Evolutionary conservation across 2,888 invertebrate species (phyloP), one percentile per base, ranked within the genome.

Genomic region (Calameuta filiformis): DNA sequence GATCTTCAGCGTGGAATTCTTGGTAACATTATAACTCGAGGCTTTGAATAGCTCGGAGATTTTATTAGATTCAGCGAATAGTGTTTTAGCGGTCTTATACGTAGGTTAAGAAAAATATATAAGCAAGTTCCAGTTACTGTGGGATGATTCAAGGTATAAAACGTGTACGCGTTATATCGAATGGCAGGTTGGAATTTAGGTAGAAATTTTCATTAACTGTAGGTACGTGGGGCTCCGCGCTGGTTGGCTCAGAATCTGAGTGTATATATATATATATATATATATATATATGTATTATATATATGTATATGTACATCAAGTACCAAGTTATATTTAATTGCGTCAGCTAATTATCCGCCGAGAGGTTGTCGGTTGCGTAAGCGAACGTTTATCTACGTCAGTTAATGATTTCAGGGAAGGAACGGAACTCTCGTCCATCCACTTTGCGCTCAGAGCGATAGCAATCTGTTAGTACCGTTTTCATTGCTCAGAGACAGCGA

Each of bases 11-110:
- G 71, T 77, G 76, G 84, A 85, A 86, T 86, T 86, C 87, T 81
- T 82, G 69, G 85, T 85, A 87, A 86, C 83, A 84, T 87, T 86
- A 85, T 85, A 87, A 87, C 85, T 87, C 82, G 81, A 79, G 69
- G 79, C 76, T 83, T 86, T 83, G 85, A 86, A 87, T 87, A 85
- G 84, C 83, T 81, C 81, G 79, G 73, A 80, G 79, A 81, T 87
- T 86, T 87, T 86, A 84, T 84, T 84, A 84, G 84, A 84, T 87
- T 86, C 84, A 76, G 79, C 75, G 40, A 35, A 71, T 37, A 31
- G 33, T 11, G 31, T 75, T 73, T 73, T 69, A 56, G 33, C 37
- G 71, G 12, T 31, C 30, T 71, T 71, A 33, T 33, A 0, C 12
- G 1, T 33, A 0, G 1, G 23, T 23, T 4, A 23, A 23, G 40